Evolutionary conservation across 1,140 invertebrate genomes (phyloP).

Genomic region (Lepidurus arcticus): DNA sequence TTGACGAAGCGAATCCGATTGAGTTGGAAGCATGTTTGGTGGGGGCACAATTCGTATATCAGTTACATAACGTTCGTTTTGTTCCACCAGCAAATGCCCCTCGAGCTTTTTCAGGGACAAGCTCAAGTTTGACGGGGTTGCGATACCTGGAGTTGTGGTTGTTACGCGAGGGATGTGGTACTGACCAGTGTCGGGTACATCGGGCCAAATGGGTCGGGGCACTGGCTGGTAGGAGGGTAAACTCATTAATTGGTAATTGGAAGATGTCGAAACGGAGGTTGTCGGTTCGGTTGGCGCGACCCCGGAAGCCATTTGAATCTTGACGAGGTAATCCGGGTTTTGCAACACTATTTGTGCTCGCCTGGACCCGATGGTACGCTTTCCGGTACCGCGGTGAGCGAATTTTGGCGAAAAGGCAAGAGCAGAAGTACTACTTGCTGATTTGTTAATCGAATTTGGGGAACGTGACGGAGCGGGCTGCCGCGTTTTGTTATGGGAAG

Average conservation of each 20-base stretch:
- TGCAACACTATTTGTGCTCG: conserved; percentile 29
- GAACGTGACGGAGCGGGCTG: not conserved
- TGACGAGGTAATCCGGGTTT: conserved; percentile 25
- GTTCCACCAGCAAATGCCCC: conserved; percentile 1
- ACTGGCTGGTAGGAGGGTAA: not conserved
- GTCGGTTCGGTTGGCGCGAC: not conserved
- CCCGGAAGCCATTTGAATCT: conserved; percentile 23
- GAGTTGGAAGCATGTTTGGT: not conserved
- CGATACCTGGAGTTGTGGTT: not conserved
- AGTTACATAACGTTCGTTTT: conserved; percentile 32
- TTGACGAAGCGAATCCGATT: not conserved
- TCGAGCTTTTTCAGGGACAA: not conserved
- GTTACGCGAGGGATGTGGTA: not conserved
- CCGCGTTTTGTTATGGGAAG: not conserved
- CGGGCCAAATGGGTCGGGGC: not conserved
- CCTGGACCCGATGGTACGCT: not conserved
- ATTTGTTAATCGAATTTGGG: conserved; percentile 20
- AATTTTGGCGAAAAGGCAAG: conserved; percentile 17
- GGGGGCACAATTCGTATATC: conserved; percentile 11
- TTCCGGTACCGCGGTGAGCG: not conserved
- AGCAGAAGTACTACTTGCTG: conserved; percentile 27
- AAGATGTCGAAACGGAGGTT: not conserved
- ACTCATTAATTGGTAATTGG: conserved; percentile 10
- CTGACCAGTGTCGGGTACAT: not conserved
- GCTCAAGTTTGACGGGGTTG: not conserved